phyloP scores from a whole-genome alignment of 2,888 invertebrate genomes.

The Neoitamus cyanurus region DNA sequence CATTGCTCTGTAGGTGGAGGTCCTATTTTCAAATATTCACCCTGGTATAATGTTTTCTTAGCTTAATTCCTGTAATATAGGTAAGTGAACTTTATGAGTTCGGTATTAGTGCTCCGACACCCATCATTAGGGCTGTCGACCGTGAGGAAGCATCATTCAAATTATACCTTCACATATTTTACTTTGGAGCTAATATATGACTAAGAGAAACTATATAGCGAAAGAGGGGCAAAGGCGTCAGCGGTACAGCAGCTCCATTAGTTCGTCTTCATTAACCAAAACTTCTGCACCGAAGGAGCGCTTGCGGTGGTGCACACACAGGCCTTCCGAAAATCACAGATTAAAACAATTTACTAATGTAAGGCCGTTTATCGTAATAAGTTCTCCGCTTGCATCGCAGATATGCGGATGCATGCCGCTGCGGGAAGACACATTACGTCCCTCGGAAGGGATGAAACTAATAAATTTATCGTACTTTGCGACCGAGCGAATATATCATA shows the following conservation, averaged over 20 bases:
- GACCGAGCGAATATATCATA: constrained; percentile 25
- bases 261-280: neutral
- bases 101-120: no score
- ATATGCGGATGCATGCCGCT: neutral
- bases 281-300: neutral
- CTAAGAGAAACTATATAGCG: no score
- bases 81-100: no score
- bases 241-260: neutral
- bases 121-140: no score
- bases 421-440: neutral
- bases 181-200: no score
- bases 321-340: neutral
- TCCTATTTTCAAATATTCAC: no score
- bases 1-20: no score
- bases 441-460: constrained; percentile 20
- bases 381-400: neutral
- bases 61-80: no score
- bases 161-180: no score
- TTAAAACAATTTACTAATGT: constrained; percentile 35
- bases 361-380: neutral
- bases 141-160: no score
- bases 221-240: no score
- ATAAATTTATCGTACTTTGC: constrained; percentile 33
- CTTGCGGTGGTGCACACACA: neutral
- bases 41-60: no score